These are phyloP conservation scores for Lacerta viridis DNA, from an alignment of 2,797 vertebrate genomes.

Conservation along the genomic window DNA sequence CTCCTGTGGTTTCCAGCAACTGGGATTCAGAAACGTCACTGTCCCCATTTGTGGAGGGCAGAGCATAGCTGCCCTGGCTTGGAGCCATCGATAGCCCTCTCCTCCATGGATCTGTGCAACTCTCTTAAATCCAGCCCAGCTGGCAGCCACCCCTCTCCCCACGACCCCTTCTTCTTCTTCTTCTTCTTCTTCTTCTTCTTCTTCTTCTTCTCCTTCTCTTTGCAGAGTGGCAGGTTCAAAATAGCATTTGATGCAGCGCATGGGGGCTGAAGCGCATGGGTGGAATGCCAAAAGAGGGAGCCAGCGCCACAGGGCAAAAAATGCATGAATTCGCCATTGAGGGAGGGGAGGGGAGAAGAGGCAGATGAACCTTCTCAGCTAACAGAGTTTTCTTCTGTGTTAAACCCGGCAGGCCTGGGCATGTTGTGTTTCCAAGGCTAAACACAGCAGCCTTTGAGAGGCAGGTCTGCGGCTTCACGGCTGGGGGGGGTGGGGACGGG, in stretches of 20 bases:
- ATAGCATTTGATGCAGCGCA: background rate
- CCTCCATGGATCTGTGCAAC: background rate
- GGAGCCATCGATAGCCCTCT: background rate
- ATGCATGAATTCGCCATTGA: slow-evolving; percentile 1
- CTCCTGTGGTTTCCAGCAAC: background rate
- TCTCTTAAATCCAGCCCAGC: background rate
- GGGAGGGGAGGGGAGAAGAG: background rate
- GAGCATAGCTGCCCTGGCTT: background rate
- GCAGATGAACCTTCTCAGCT: background rate
- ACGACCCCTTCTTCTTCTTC: too few relatives aligned
- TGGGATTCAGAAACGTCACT: background rate
- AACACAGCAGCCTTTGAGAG: slow-evolving; percentile 14
- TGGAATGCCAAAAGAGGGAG: background rate
- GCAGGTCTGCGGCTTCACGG: background rate
- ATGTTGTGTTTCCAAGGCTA: background rate
- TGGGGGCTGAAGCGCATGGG: background rate
- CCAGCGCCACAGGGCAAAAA: background rate
- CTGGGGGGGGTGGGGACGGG: slow-evolving; percentile 22
- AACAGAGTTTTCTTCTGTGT: background rate
- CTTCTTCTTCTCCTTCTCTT: background rate
- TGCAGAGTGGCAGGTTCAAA: background rate
- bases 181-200: too few relatives aligned
- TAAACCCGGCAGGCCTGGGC: background rate
- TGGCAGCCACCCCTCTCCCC: too few relatives aligned
- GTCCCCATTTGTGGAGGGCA: background rate